Evolutionary conservation across 2,797 vertebrate genomes (phyloP).

Genomic region (Pachyuromys duprasi): DNA sequence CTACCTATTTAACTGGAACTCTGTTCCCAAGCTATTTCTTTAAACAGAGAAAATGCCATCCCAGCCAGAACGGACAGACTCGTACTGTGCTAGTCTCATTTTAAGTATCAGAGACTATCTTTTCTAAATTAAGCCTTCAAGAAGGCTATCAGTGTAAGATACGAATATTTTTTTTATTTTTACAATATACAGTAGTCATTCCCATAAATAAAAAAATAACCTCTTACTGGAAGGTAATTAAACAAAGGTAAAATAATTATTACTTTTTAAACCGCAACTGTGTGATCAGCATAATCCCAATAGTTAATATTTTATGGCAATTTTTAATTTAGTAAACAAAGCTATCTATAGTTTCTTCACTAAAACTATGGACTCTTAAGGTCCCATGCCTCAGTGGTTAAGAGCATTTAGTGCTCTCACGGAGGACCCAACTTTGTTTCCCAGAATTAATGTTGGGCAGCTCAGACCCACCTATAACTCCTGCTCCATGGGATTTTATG

Average conservation of each 20-base stretch:
- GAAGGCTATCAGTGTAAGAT: constrained; percentile 39
- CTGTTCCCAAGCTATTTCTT: not conserved
- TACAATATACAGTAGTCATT: not conserved
- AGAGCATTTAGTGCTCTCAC: not conserved
- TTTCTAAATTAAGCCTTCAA: constrained; percentile 18
- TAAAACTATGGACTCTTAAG: constrained; percentile 16
- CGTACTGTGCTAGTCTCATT: constrained; percentile 18
- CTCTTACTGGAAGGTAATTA: not conserved
- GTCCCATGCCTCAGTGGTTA: not conserved
- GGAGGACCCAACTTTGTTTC: not conserved
- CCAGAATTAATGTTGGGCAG: not conserved
- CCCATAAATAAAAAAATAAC: constrained; percentile 15
- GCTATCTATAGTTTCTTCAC: not conserved
- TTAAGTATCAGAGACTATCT: constrained; percentile 31
- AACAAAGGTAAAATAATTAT: not conserved
- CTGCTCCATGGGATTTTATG: not conserved
- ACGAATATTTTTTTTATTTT: not conserved
- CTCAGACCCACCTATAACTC: not conserved
- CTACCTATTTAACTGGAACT: not conserved
- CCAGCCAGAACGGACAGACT: not conserved
- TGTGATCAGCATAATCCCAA: constrained; percentile 1
- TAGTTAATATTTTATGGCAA: constrained; percentile 1
- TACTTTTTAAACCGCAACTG: constrained; percentile 6
- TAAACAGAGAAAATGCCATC: not conserved
- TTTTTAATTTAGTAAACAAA: constrained; percentile 49